Evolutionary conservation across 2,797 vertebrate genomes (phyloP).

Genomic region (Cirrhinus molitorella): DNA sequence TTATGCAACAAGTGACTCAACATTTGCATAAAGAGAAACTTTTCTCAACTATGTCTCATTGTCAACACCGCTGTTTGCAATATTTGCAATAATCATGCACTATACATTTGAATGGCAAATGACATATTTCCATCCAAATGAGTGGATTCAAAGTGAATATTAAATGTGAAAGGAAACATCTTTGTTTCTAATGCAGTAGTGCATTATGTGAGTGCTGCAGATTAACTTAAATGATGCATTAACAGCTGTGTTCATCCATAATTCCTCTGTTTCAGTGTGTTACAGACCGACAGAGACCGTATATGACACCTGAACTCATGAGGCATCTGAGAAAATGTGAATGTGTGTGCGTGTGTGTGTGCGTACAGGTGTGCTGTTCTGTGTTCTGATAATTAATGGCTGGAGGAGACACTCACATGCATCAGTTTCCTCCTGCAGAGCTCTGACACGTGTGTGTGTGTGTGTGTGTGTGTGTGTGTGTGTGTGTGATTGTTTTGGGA

Average conservation of each 20-base stretch:
- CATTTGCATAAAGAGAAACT: too few relatives aligned
- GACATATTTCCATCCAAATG: too few relatives aligned
- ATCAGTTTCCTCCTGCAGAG: slow-evolving; percentile 16
- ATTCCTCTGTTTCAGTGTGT: neutral
- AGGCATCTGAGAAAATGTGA: neutral
- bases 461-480: slow-evolving; percentile 13
- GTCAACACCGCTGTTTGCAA: too few relatives aligned
- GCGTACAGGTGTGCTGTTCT: slow-evolving; percentile 25
- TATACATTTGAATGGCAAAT: neutral
- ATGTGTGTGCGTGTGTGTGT: slow-evolving; percentile 36
- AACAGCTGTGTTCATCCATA: neutral
- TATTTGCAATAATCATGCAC: neutral
- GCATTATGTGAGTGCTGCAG: neutral
- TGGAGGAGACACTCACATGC: slow-evolving; percentile 16
- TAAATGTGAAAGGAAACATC: neutral
- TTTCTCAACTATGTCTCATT: too few relatives aligned
- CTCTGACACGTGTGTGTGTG: slow-evolving; percentile 2
- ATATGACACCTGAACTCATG: slow-evolving; percentile 5
- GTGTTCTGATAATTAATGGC: slow-evolving; percentile 36
- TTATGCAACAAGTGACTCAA: too few relatives aligned
- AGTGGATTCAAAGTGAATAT: neutral
- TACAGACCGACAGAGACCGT: neutral
- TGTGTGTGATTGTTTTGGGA: neutral
- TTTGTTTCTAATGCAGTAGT: too few relatives aligned
- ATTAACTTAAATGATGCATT: neutral